Evolutionary conservation across 1,140 invertebrate genomes (phyloP).

Genomic region (Calycopis cecrops): DNA sequence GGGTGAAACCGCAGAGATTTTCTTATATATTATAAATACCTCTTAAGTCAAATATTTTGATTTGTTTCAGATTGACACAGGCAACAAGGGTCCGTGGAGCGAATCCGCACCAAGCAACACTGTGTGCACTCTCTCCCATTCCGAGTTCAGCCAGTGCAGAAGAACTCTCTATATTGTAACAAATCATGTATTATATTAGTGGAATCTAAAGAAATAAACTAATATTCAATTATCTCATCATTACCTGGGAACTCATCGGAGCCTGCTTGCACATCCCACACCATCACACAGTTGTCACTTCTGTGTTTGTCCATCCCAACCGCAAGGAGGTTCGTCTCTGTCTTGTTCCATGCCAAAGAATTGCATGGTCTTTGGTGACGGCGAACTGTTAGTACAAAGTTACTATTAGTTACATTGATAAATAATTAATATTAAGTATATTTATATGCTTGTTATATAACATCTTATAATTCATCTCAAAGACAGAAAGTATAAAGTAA

Average conservation of each 20-base stretch:
- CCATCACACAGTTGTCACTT: constrained; percentile 85
- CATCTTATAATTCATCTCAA: too few relatives aligned
- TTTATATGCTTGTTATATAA: too few relatives aligned
- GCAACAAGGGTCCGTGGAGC: constrained; percentile 85
- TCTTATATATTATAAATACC: constrained; percentile 72
- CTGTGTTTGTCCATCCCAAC: constrained; percentile 91
- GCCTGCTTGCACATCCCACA: constrained; percentile 85
- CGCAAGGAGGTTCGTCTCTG: constrained; percentile 88
- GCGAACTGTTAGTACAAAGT: constrained; percentile 76
- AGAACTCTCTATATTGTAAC: too few relatives aligned
- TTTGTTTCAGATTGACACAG: constrained; percentile 91
- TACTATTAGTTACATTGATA: background rate
- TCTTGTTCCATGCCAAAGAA: constrained; percentile 91
- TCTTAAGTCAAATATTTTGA: constrained; percentile 94
- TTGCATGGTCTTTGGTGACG: constrained; percentile 90
- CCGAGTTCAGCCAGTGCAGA: constrained; percentile 78
- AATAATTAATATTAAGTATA: too few relatives aligned
- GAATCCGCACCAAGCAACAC: constrained; percentile 88
- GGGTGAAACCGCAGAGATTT: too few relatives aligned
- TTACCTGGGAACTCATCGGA: constrained; percentile 41
- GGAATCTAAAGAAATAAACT: too few relatives aligned
- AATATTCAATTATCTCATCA: background rate
- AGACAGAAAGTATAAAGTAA: too few relatives aligned
- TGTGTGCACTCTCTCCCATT: constrained; percentile 88
- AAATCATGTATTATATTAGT: too few relatives aligned